Base-by-base conservation (phyloP, 2,797 vertebrate genomes). In the Notoglanidium macrostoma region DNA sequence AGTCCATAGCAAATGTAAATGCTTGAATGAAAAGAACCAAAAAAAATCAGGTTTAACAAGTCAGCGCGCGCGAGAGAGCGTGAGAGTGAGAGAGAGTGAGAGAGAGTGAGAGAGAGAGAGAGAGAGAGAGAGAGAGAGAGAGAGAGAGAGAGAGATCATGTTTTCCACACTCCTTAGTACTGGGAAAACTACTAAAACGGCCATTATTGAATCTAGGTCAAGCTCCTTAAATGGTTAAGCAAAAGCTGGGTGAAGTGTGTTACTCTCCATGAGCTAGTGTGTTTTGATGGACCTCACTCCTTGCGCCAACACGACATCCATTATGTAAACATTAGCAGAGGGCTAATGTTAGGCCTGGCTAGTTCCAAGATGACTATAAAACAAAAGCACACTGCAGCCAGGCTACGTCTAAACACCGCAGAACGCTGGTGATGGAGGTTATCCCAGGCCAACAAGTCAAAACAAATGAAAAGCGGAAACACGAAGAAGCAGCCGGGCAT, bases 281-380 rank as follows among this genome's bases (percentile, higher is more conserved):
- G 78, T 89, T 88, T 85, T 88, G 86, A 90, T 88, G 77, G 85
- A 84, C 87, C 85, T 84, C 46, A 67, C 85, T 86, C 49, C 70
- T 86, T 63, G 73, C 81, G 86, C 86, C 87, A 88, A 86, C 88
- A 35, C 84, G 85, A 89, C 89, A 87, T 90, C 89, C 86, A 86
- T 88, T 88, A 89, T 87, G 90, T 89, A 91, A 91, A 91, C 90
- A 88, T 90, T 85, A 91, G 83, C 83, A 72, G 76, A 49, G 46
- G 87, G 65, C 85, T 87, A 81, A 85, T 72, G 67, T n/a, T 85
- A 85, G 81, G 72, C 73, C 82, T 49, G 78, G 67, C 84, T 73
- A 82, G 81, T 81, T 87, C 65, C 61, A 78, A 74, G 86, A 90
- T 78, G 87, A 44, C 86, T 83, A 88, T 90, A 91, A 89, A 91